phyloP scores from a whole-genome alignment of 1,140 invertebrate species.

The Acarapis woodi region DNA sequence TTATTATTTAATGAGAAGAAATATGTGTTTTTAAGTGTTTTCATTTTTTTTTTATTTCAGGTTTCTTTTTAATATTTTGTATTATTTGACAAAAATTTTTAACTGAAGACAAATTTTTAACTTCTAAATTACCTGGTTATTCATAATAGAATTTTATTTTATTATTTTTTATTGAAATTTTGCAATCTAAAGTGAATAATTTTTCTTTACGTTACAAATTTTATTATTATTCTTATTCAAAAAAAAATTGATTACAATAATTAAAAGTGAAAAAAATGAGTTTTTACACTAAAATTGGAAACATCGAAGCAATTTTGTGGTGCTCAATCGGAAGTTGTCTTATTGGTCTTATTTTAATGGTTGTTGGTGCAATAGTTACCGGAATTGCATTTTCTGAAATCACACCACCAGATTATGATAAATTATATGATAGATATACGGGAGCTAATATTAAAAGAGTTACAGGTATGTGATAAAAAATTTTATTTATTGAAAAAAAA shows the following conservation, averaged over 20 bases:
- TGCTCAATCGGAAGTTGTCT: slow-evolving; percentile 2
- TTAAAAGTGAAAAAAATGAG: not conserved
- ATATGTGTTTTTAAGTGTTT: too few relatives aligned
- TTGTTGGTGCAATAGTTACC: slow-evolving; percentile 12
- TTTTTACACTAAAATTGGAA: slow-evolving; percentile 5
- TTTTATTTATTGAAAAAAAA: not conserved
- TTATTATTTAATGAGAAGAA: too few relatives aligned
- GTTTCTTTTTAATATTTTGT: too few relatives aligned
- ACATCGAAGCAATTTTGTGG: slow-evolving; percentile 1
- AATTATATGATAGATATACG: slow-evolving; percentile 14
- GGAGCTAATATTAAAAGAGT: slow-evolving; percentile 12
- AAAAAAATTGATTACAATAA: not conserved
- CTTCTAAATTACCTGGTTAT: too few relatives aligned
- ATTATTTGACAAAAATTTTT: too few relatives aligned
- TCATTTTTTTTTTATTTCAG: too few relatives aligned
- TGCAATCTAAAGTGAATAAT: too few relatives aligned
- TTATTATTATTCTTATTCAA: too few relatives aligned
- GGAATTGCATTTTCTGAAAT: slow-evolving; percentile 14
- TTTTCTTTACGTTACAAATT: too few relatives aligned
- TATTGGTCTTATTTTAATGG: slow-evolving; percentile 10
- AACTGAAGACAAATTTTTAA: too few relatives aligned
- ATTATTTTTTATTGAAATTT: too few relatives aligned
- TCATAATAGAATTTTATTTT: too few relatives aligned
- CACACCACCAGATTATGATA: slow-evolving; percentile 13
- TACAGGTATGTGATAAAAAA: slow-evolving; percentile 7